These are phyloP conservation scores for Melolontha melolontha DNA, from an alignment of 2,888 invertebrate genomes.

Conservation along the genomic window DNA sequence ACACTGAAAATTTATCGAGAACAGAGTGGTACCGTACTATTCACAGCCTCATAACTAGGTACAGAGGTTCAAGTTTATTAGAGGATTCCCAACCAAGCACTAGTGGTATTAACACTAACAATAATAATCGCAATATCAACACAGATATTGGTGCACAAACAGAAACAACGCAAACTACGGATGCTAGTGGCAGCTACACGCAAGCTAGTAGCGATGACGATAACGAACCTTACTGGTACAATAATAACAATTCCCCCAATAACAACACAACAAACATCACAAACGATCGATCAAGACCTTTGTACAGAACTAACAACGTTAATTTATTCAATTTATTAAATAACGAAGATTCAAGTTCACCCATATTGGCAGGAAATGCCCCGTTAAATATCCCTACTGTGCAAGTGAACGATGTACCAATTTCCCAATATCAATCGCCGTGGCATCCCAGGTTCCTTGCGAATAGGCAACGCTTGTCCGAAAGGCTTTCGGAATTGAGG, in stretches of 20 bases:
- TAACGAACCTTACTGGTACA: conserved; percentile 46
- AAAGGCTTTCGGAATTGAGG: conserved; percentile 57
- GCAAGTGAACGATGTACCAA: conserved; percentile 73
- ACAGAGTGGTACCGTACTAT: conserved; percentile 52
- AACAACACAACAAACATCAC: conserved; percentile 3
- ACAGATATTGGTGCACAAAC: conserved; percentile 28
- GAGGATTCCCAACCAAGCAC: conserved; percentile 15
- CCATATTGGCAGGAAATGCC: conserved; percentile 36
- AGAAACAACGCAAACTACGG: conserved; percentile 7
- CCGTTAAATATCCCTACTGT: conserved; percentile 67
- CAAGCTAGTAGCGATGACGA: conserved; percentile 51
- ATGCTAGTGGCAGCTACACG: conserved; percentile 29
- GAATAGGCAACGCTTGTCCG: conserved; percentile 56
- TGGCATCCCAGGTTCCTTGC: conserved; percentile 50
- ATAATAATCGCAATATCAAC: conserved; percentile 7
- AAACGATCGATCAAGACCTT: conserved; percentile 36
- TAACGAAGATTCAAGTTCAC: conserved; percentile 45
- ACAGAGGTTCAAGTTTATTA: conserved; percentile 38
- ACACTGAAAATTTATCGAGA: conserved; percentile 44
- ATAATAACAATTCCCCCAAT: conserved; percentile 40
- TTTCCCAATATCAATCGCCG: conserved; percentile 59
- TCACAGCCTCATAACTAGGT: conserved; percentile 49
- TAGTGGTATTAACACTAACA: neutral
- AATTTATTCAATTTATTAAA: conserved; percentile 50
- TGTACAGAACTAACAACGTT: conserved; percentile 49